Evolutionary conservation across 1,140 invertebrate genomes (phyloP).

Genomic region (Macrocentrus cingulum): DNA sequence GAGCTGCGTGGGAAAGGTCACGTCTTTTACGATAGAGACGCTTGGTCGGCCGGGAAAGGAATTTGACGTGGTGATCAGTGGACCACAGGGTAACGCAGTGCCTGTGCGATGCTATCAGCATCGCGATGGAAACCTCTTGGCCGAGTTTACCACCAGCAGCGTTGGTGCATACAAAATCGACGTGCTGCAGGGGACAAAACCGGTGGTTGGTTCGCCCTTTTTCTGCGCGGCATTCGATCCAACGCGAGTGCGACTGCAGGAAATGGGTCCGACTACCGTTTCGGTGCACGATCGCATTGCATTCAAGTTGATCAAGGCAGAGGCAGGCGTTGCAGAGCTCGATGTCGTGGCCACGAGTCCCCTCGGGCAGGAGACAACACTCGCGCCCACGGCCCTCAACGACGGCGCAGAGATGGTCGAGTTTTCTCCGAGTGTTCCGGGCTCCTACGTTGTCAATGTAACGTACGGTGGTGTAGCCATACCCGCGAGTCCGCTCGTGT

Average conservation of each 20-base stretch:
- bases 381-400: slow-evolving; percentile 74
- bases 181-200: slow-evolving; percentile 88
- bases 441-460: slow-evolving; percentile 86
- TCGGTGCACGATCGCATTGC: slow-evolving; percentile 82
- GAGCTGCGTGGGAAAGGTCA: slow-evolving; percentile 74
- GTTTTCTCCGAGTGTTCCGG: slow-evolving; percentile 83
- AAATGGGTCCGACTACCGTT: slow-evolving; percentile 75
- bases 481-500: slow-evolving; percentile 57
- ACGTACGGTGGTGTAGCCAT: slow-evolving; percentile 74
- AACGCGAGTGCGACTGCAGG: slow-evolving; percentile 72
- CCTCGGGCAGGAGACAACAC: slow-evolving; percentile 80
- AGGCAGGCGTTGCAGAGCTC: slow-evolving; percentile 87
- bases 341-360: slow-evolving; percentile 88
- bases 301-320: slow-evolving; percentile 80
- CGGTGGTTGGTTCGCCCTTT: slow-evolving; percentile 93
- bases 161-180: slow-evolving; percentile 75
- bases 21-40: slow-evolving; percentile 87
- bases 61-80: slow-evolving; percentile 87
- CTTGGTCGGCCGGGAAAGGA: slow-evolving; percentile 81
- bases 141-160: slow-evolving; percentile 86
- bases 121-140: slow-evolving; percentile 88
- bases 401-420: slow-evolving; percentile 78
- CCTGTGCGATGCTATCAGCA: slow-evolving; percentile 94
- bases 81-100: slow-evolving; percentile 86
- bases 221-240: slow-evolving; percentile 94